Base-by-base conservation (phyloP, 2,797 vertebrate species). In the Myiotriccus ornatus region DNA sequence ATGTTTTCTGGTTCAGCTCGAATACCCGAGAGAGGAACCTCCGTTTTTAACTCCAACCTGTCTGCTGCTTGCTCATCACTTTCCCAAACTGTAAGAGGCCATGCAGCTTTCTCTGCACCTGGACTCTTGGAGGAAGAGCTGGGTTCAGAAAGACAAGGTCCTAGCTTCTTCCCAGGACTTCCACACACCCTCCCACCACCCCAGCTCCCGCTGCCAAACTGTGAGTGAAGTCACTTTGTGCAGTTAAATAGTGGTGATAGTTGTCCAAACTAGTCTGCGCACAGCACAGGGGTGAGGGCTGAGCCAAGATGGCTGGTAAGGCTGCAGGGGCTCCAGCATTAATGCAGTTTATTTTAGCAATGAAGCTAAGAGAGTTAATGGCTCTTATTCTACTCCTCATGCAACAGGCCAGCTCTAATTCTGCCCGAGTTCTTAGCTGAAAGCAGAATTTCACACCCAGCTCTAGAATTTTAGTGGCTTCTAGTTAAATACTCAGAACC, bases 391-490 rank as follows among this genome's bases (percentile, higher is more conserved):
- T 39, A 14, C 7, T 59, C 56, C 19, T 50, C 25, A 2, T 35
- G 49, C 22, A 85, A n/a, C 34, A 71, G 46, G 12, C 44, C 44
- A 71, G 57, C 30, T 86, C 57, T 53, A 41, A 35, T 68, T 91
- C 56, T 87, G 37, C 21, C 35, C 6, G 19, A 78, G n/a, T 69
- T 94, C 76, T 71, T 90, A 74, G 43, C 35, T 74, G 47, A 75
- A 67, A 70, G 17, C 39, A 50, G 46, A 89, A 78, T 75, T 86
- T 94, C 73, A 65, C n/a, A 68, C 21, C 14, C 37, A 68, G 32
- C 14, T 78, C 90, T 84, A 84, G 93, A 90, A 76, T 69, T 89
- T 80, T 55, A 24, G 19, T 24, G 69, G 23, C 28, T 90, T 89
- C 73, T 64, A 14, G 8, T 83, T 60, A 86, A 88, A 84, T 41